Evolutionary conservation across 2,113 vertebrate species (phyloP).

Genomic region (Carlito syrichta): DNA sequence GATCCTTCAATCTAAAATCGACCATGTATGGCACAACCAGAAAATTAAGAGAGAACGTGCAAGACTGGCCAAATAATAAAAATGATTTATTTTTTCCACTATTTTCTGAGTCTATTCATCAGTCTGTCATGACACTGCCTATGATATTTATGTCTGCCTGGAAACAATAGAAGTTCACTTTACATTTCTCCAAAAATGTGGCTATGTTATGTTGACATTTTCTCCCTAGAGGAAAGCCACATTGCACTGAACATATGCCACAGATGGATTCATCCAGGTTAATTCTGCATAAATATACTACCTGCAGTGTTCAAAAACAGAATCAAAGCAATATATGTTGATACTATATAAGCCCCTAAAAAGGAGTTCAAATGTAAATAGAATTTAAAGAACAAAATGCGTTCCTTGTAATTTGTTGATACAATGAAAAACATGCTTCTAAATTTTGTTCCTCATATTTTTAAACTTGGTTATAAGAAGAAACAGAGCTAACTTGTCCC

Average conservation of each 20-base stretch:
- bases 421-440: neutral
- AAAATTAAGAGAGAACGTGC: constrained; percentile 3
- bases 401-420: neutral
- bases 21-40: neutral
- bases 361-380: neutral
- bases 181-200: constrained; percentile 36
- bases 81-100: constrained; percentile 5
- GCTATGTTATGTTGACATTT: constrained; percentile 39
- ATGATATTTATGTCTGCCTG: constrained; percentile 47
- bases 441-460: neutral
- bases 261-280: neutral
- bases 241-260: constrained; percentile 16
- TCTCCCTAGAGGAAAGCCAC: constrained; percentile 48
- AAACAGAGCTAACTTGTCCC: neutral
- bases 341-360: neutral
- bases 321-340: neutral
- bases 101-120: constrained; percentile 21
- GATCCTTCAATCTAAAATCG: neutral
- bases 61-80: constrained; percentile 10
- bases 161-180: constrained; percentile 43
- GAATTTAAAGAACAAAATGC: neutral
- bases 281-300: constrained; percentile 47
- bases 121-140: constrained; percentile 7
- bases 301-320: neutral
- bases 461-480: neutral